Base-by-base conservation (phyloP, 2,888 invertebrate species). In the Trichogramma evanescens region DNA sequence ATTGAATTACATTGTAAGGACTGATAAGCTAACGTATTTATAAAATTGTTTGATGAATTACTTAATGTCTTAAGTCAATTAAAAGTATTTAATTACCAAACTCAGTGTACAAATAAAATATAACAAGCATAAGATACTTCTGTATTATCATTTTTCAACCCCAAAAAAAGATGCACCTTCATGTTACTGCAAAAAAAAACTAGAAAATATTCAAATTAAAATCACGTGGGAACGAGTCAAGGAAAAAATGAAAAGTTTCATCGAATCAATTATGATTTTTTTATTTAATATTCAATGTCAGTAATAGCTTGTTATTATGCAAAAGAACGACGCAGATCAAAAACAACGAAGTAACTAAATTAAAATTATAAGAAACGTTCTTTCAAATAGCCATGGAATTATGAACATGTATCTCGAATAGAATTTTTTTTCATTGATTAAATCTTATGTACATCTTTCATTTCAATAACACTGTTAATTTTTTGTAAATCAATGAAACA, bases 221-320 rank as follows among this genome's bases (percentile, higher is more conserved):
- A 45, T 8, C 39, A 50, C 54, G 50, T 52, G 55, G 57, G 39
- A 56, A 63, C 45, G 58, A 60, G 50, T 26, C 26, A 26, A 26
- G 26, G 26, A 26, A 26, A 26, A 57, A 56, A 58, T 56, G 6
- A 46, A 58, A 59, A 56, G 6, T 9, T 13, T 45, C 54, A 62
- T 62, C 65, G 62, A 65, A 66, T 67, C 65, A 69, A 66, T 73
- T 69, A 66, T 66, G 64, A 71, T 70, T 69, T 63, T 68, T 73
- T 74, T 74, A 74, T 73, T 74, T 66, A 68, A 69, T 72, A 72
- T 67, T 73, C 68, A 69, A 69, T 71, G 72, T 70, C 68, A 69
- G 69, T 69, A 69, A 65, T 72, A 74, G 68, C 69, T 72, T 70
- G 67, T 69, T 70, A 67, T 67, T 69, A 71, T 67, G 69, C 69